Evolutionary conservation across 2,797 vertebrate genomes (phyloP).

Genomic region (Mus caroli): DNA sequence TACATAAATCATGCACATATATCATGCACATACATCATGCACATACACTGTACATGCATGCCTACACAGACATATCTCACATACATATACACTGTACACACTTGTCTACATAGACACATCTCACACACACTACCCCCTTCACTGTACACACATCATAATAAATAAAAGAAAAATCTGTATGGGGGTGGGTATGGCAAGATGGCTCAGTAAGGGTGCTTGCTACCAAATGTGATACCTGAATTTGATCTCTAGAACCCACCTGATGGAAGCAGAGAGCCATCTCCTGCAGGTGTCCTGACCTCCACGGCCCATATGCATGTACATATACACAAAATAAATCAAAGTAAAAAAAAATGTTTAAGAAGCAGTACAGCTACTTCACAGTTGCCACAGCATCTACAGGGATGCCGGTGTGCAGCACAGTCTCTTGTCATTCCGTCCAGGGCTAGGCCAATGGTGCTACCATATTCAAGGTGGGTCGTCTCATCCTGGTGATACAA

Average conservation of each 20-base stretch:
- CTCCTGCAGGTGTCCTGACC: background rate
- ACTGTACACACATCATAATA: background rate
- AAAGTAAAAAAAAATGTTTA: background rate
- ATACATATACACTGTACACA: background rate
- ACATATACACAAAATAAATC: background rate
- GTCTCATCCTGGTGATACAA: background rate
- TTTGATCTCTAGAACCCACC: background rate
- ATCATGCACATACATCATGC: background rate
- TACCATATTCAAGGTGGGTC: background rate
- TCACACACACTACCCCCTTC: background rate
- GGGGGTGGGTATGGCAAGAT: background rate
- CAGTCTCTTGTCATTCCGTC: background rate
- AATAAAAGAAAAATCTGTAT: background rate
- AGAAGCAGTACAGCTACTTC: slow-evolving; percentile 12
- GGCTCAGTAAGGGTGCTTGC: background rate
- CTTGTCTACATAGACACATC: background rate
- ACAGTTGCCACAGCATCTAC: slow-evolving; percentile 52
- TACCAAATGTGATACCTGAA: background rate
- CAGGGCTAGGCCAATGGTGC: background rate
- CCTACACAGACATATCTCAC: background rate
- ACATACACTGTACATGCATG: background rate
- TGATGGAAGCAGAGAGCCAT: background rate
- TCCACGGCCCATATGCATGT: no score
- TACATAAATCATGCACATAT: background rate
- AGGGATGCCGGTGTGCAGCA: background rate